These are phyloP conservation scores for Caerostris darwini DNA, from an alignment of 1,140 invertebrate species.

Conservation along the genomic window DNA sequence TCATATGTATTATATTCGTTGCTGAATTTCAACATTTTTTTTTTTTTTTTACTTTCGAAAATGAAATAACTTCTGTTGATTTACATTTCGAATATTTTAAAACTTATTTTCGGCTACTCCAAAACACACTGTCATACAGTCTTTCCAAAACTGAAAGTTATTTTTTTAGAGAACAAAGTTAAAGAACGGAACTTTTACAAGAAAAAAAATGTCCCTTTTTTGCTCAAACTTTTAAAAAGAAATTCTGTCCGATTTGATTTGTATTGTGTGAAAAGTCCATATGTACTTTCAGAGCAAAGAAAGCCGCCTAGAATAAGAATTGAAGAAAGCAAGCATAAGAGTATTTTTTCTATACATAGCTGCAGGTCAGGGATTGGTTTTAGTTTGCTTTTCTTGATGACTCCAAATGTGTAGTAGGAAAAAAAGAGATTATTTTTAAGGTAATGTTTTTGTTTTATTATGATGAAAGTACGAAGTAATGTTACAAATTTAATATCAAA, in stretches of 20 bases:
- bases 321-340: not conserved
- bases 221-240: not conserved
- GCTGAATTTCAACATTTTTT: not conserved
- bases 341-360: not conserved
- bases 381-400: not conserved
- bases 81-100: constrained; percentile 25
- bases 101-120: not conserved
- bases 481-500: no score
- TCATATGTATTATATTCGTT: no score
- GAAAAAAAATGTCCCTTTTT: not conserved
- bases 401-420: no score
- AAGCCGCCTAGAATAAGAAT: not conserved
- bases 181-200: constrained; percentile 11
- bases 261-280: not conserved
- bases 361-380: not conserved
- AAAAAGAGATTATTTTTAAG: no score
- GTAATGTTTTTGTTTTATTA: no score
- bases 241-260: constrained; percentile 16
- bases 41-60: not conserved
- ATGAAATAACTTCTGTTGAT: not conserved
- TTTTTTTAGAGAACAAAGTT: constrained; percentile 33
- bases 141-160: not conserved
- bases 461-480: no score
- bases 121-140: not conserved
- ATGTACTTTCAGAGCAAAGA: not conserved